A percentile compares a stretch with the other conserved stretches of the same genome.
Evolutionary conservation across 2,113 vertebrate species (phyloP).

Genomic region (Ancistrus triradiatus): DNA sequence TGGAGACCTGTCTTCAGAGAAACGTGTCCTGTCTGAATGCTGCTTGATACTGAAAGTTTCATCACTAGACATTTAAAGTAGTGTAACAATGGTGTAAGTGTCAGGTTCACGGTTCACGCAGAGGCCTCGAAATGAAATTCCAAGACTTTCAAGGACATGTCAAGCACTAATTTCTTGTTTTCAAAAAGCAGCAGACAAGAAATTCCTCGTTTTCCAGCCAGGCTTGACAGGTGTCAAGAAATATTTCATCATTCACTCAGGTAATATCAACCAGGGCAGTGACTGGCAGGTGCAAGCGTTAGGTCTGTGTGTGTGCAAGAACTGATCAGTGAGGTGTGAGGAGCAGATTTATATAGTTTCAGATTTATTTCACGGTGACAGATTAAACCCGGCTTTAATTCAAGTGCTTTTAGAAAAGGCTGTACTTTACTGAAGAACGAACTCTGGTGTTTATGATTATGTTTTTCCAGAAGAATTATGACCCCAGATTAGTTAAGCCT

Average conservation of each 20-base stretch:
- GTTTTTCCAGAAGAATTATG: too few species aligned
- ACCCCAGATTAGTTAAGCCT: neutral
- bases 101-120: neutral
- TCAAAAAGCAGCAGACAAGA: neutral
- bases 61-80: neutral
- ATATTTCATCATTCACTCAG: neutral
- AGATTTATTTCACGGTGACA: neutral
- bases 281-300: neutral
- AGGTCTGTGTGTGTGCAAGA: neutral
- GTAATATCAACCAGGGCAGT: neutral
- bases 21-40: too few species aligned
- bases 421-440: too few species aligned
- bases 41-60: neutral
- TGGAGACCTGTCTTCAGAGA: too few species aligned
- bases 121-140: too few species aligned
- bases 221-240: neutral
- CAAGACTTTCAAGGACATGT: neutral
- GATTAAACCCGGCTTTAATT: too few species aligned
- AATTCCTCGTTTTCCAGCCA: neutral
- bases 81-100: neutral
- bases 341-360: neutral
- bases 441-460: too few species aligned
- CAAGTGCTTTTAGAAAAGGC: too few species aligned
- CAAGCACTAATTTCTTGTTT: neutral
- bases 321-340: neutral